Evolutionary conservation across 1,140 invertebrate genomes (phyloP), one percentile per base, ranked within the genome.

Genomic region (Macrocentrus cingulum): DNA sequence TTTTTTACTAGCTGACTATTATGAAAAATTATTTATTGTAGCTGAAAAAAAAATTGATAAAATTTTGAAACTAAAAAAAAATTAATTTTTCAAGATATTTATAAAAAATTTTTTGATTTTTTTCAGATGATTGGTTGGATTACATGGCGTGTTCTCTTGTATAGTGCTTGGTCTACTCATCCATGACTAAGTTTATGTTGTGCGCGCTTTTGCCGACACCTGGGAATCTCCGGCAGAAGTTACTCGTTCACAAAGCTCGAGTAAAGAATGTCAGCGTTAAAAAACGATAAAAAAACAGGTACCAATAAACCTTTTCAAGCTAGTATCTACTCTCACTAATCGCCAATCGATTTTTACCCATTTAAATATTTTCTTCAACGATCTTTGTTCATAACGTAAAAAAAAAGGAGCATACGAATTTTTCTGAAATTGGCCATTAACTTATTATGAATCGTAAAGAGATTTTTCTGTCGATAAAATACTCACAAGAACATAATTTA

Each of bases 181-280:
- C 50, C 50, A 52, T 39, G 50, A 41, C 32, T 49, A 49, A 49
- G 46, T 49, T 23, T 49, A 49, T 15, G 46, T 32, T 15, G 23
- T 16, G 29, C 46, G 29, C 46, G 46, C 46, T 49, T 49, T 16
- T 42, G 41, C 41, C 41, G 41, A 42, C 46, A 32, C 13, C 6
- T 49, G 7, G 9, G 4, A 46, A 5, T 19, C 22, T 20, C 7
- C 19, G 11, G 18, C 13, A 29, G 25, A 29, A 29, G 25, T 15
- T 4, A 18, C 19, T 22, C 44, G 37, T 41, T 13, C 18, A 15
- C 18, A 41, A 41, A 15, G 18, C 19, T 19, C 16, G 13, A 44
- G 42, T 8, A 9, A 29, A 29, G 25, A 29, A 29, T 29, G 25
- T 29, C 25, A 5, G 25, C 25, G 4, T 4, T 29, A 29, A 29